Evolutionary conservation across 2,888 invertebrate genomes (phyloP).

Genomic region (Lydus trimaculatus): DNA sequence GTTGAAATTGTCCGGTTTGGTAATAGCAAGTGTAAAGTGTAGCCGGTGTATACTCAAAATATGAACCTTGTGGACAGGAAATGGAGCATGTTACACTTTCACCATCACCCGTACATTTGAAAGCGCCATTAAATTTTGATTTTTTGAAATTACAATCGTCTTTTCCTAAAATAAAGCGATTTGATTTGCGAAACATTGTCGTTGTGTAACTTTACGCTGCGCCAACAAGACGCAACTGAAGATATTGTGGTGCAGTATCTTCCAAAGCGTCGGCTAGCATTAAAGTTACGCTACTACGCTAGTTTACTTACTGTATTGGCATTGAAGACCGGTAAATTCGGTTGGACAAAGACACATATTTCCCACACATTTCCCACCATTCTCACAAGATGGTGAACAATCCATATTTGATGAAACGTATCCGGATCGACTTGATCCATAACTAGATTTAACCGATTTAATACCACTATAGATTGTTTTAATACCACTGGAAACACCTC

Average conservation of each 20-base stretch:
- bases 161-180: conserved; percentile 60
- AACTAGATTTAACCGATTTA: background rate
- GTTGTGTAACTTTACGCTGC: too few relatives aligned
- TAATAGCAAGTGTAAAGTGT: conserved; percentile 72
- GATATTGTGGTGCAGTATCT: too few relatives aligned
- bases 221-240: too few relatives aligned
- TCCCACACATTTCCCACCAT: conserved; percentile 83
- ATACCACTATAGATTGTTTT: background rate
- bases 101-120: conserved; percentile 71
- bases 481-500: background rate
- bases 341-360: conserved; percentile 81
- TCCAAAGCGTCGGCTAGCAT: too few relatives aligned
- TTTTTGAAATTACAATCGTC: conserved; percentile 69
- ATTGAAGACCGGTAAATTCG: conserved; percentile 73
- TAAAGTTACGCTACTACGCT: too few relatives aligned
- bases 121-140: conserved; percentile 78
- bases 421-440: background rate
- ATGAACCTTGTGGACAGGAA: conserved; percentile 70
- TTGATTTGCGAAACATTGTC: too few relatives aligned
- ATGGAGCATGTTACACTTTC: conserved; percentile 71
- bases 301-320: conserved; percentile 68
- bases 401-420: background rate
- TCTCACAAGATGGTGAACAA: conserved; percentile 76
- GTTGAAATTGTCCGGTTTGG: conserved; percentile 70
- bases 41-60: conserved; percentile 69